Evolutionary conservation across 2,113 vertebrate species (phyloP).

Genomic region (Etheostoma cragini): DNA sequence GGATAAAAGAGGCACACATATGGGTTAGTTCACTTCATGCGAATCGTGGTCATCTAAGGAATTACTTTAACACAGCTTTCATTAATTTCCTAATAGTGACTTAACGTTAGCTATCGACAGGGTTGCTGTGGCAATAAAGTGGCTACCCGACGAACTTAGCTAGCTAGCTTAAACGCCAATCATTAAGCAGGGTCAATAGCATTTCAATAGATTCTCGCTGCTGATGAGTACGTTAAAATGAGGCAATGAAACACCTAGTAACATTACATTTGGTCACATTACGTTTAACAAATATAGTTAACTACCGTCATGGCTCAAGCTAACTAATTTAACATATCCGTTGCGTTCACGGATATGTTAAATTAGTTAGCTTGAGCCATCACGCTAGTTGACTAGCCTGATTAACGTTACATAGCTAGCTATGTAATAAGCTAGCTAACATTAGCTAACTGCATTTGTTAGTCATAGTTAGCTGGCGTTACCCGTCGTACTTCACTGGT

Average conservation of each 20-base stretch:
- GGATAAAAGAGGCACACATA: not conserved
- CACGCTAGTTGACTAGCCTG: not conserved
- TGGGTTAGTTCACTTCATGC: not conserved
- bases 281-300: not conserved
- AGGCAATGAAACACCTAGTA: not conserved
- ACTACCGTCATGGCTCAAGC: no score
- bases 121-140: not conserved
- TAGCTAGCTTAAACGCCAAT: not conserved
- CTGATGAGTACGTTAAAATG: not conserved
- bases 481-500: not conserved
- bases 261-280: fast-evolving
- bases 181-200: not conserved
- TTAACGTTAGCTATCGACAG: not conserved
- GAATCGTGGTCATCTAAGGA: not conserved
- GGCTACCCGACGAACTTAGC: not conserved
- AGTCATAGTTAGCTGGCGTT: not conserved
- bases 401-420: not conserved
- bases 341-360: not conserved
- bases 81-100: not conserved
- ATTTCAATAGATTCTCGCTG: not conserved
- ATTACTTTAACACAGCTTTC: no score
- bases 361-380: slow-evolving; percentile 19
- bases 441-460: not conserved
- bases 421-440: not conserved
- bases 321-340: no score